phyloP scores from a whole-genome alignment of 2,797 vertebrate species.

The Scarus forsteni region DNA sequence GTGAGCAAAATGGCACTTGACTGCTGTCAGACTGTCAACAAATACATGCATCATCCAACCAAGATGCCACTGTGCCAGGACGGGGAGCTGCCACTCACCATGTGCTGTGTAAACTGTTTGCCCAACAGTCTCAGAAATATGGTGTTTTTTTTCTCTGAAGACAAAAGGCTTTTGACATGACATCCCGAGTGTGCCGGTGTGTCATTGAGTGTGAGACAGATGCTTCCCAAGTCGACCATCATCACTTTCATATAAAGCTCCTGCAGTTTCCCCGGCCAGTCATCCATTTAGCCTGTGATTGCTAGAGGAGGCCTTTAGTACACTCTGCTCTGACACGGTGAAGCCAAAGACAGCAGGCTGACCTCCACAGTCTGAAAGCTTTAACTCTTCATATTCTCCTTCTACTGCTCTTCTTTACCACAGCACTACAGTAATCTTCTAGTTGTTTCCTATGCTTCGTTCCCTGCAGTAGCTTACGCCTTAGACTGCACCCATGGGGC shows the following conservation, averaged over 20 bases:
- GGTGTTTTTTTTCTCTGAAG: conserved; percentile 9
- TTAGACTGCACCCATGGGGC: conserved; percentile 1
- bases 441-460: background rate
- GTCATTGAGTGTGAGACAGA: background rate
- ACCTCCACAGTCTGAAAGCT: conserved; percentile 33
- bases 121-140: conserved; percentile 25
- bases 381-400: conserved; percentile 1
- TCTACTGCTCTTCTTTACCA: background rate
- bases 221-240: conserved; percentile 38
- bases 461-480: background rate
- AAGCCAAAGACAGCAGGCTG: conserved; percentile 48
- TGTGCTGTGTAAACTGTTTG: conserved; percentile 15
- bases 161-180: conserved; percentile 11
- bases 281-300: conserved; percentile 68
- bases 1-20: conserved; percentile 13
- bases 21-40: conserved; percentile 22
- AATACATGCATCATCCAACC: conserved; percentile 1
- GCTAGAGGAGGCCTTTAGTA: conserved; percentile 44
- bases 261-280: conserved; percentile 53
- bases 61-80: conserved; percentile 9
- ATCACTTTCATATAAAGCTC: conserved; percentile 31
- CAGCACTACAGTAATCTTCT: background rate
- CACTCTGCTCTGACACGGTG: conserved; percentile 40
- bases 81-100: conserved; percentile 4
- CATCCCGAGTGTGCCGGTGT: background rate